Evolutionary conservation across 2,888 invertebrate genomes (phyloP), one percentile per base, ranked within the genome.

Genomic region (Torymus texanus): DNA sequence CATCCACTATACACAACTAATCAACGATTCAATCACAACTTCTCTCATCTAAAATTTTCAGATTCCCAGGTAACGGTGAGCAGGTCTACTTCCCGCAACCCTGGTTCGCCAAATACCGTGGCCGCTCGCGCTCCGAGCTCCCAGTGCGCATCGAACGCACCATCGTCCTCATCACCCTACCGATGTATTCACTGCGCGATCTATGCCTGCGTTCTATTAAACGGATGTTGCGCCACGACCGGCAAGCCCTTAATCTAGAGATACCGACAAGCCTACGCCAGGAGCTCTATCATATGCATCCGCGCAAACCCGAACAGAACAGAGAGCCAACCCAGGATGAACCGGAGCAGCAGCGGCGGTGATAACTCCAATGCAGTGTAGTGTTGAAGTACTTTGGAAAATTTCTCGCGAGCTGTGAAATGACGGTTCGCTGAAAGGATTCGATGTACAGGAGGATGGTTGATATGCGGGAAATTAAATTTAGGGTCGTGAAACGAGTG

Each of bases 21-120:
- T 0, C 4, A 4, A 29, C 4, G n/a, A n/a, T n/a, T n/a, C 29
- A 29, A 29, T 4, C 29, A 4, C 29, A 41, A 41, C 41, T 8
- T 8, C 5, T 8, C 41, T 41, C 8, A 41, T 41, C 8, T 41
- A 10, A 21, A 1, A 24, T 58, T 29, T 29, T 53, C 58, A 90
- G 90, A 82, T 89, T 86, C 72, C 76, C 79, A 66, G 87, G 84
- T 14, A 83, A 86, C 41, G 85, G 87, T n/a, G 82, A 80, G 77
- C 83, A 85, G 24, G 88, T 89, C 58, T 90, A 84, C 85, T 87
- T 86, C 73, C 89, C 90, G 53, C 82, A 84, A 70, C 83, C 86
- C 4, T 85, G 86, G 84, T 83, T 80, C 78, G 82, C 75, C 70
- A 83, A 81, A 62, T 84, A 84, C 75, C 83, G 78, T n/a, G 83